Evolutionary conservation across 2,797 vertebrate species (phyloP).

Genomic region (Microctenopoma steveboyesi): DNA sequence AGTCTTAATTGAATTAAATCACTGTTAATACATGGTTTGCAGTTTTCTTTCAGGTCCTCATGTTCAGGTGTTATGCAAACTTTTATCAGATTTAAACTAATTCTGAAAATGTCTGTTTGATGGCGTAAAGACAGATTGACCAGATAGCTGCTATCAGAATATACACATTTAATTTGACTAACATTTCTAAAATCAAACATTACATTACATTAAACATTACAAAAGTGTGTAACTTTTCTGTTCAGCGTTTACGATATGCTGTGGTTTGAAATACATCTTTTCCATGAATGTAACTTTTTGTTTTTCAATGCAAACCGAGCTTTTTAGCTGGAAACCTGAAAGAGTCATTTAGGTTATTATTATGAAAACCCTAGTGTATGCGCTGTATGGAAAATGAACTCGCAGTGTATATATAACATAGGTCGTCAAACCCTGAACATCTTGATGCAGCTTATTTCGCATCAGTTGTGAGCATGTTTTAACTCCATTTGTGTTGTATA

Average conservation of each 20-base stretch:
- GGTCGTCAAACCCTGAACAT: not conserved
- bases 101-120: not conserved
- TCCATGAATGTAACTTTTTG: not conserved
- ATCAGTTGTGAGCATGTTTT: not conserved
- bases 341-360: too few species aligned
- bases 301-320: not conserved
- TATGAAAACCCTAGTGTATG: not conserved
- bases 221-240: not conserved
- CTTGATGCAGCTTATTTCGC: not conserved
- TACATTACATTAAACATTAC: not conserved
- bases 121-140: not conserved
- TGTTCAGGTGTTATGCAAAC: not conserved
- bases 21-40: conserved; percentile 4
- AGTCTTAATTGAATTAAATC: conserved; percentile 24
- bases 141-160: not conserved
- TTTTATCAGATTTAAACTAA: not conserved
- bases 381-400: not conserved
- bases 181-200: not conserved
- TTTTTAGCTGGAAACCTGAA: not conserved
- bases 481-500: not conserved
- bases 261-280: not conserved
- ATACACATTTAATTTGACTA: not conserved
- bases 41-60: not conserved
- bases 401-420: not conserved
- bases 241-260: not conserved